These are phyloP conservation scores for Pipistrellus kuhlii DNA, from an alignment of 2,797 vertebrate genomes.

Conservation along the genomic window DNA sequence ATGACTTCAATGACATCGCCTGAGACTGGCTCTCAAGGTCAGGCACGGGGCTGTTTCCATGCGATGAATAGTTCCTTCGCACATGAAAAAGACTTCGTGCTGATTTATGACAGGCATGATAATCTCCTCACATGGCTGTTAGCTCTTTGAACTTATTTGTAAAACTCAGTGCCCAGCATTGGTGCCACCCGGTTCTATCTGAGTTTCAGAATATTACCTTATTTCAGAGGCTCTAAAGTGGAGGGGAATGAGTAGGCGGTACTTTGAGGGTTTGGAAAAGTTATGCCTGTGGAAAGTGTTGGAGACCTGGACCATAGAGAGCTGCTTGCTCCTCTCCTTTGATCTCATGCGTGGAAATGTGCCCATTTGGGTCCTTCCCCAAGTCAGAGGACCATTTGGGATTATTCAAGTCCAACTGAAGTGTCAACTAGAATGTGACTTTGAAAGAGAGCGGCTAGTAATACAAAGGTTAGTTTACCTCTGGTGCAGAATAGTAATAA, in stretches of 20 bases:
- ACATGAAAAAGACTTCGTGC: conserved; percentile 47
- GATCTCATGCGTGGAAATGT: conserved; percentile 69
- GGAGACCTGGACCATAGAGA: conserved; percentile 61
- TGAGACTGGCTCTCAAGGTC: conserved; percentile 66
- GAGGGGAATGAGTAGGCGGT: conserved; percentile 25
- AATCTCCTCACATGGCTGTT: conserved; percentile 35
- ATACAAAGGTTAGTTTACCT: conserved; percentile 22
- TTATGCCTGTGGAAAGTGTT: conserved; percentile 49
- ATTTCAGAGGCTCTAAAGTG: not conserved
- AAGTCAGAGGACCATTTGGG: conserved; percentile 54
- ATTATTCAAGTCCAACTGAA: conserved; percentile 62
- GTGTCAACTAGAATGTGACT: conserved; percentile 28
- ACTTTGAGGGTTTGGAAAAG: conserved; percentile 46
- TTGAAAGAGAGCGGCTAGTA: conserved; percentile 42
- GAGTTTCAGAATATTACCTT: conserved; percentile 52
- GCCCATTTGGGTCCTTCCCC: conserved; percentile 51
- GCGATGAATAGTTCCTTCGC: conserved; percentile 62
- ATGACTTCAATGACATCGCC: conserved; percentile 78
- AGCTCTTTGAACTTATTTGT: conserved; percentile 70
- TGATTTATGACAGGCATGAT: conserved; percentile 64
- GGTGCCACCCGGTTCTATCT: conserved; percentile 12
- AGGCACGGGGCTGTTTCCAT: conserved; percentile 63
- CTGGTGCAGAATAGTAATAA: not conserved
- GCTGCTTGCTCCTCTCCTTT: conserved; percentile 62
- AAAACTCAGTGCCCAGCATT: conserved; percentile 32